Evolutionary conservation across 2,113 vertebrate species (phyloP).

Genomic region (Pica pica): DNA sequence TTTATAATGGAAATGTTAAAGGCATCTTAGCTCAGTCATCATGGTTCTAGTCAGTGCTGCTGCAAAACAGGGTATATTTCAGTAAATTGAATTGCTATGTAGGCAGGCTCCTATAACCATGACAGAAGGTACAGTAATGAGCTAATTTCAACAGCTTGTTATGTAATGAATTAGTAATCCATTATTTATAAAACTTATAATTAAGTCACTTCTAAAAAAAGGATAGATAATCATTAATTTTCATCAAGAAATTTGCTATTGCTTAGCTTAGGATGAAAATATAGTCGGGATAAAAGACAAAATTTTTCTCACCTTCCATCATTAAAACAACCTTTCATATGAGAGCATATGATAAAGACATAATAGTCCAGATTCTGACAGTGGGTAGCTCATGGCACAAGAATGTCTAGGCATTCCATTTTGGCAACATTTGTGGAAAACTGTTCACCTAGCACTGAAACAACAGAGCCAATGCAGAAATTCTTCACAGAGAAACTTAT

Average conservation of each 20-base stretch:
- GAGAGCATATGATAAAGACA: background rate
- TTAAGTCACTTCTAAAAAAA: conserved; percentile 28
- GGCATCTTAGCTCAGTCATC: background rate
- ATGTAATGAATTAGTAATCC: conserved; percentile 29
- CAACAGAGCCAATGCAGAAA: background rate
- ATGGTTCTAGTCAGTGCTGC: background rate
- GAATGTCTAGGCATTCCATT: background rate
- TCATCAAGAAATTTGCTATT: conserved; percentile 25
- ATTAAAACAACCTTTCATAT: background rate
- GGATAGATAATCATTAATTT: conserved; percentile 21
- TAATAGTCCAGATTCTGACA: background rate
- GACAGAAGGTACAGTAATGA: conserved; percentile 6
- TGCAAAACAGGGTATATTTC: background rate
- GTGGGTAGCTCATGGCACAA: background rate
- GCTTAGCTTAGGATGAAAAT: background rate
- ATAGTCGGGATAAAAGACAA: background rate
- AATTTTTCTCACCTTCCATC: conserved; percentile 3
- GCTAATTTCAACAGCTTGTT: background rate
- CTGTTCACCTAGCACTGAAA: background rate
- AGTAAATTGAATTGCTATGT: background rate
- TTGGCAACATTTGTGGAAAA: background rate
- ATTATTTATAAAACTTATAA: conserved; percentile 52
- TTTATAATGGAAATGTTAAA: background rate
- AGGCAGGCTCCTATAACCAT: background rate
- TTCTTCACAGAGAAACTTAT: background rate